phyloP scores from a whole-genome alignment of 2,113 vertebrate genomes.

The Gadus chalcogrammus region DNA sequence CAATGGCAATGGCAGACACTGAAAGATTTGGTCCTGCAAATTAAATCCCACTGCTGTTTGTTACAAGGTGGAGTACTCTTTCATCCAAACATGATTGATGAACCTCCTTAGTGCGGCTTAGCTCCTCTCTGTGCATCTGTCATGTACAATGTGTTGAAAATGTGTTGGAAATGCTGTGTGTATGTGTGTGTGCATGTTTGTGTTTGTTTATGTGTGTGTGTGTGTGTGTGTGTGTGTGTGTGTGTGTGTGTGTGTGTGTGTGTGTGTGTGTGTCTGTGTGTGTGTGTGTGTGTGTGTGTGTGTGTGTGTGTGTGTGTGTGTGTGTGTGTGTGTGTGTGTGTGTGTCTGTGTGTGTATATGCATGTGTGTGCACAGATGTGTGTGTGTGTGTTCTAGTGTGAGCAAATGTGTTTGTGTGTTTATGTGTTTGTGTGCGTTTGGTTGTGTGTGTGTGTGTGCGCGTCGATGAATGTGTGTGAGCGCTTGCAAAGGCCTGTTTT shows the following conservation, averaged over 20 bases:
- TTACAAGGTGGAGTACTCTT: conserved; percentile 23
- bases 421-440: conserved; percentile 10
- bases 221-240: conserved; percentile 4
- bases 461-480: conserved; percentile 6
- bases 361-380: conserved; percentile 10
- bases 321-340: conserved; percentile 1
- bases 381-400: not conserved
- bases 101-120: not conserved
- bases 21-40: conserved; percentile 31
- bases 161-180: not conserved
- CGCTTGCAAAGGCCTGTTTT: not conserved
- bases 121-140: conserved; percentile 8
- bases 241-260: too few species aligned
- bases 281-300: too few species aligned
- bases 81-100: conserved; percentile 14
- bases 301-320: not conserved
- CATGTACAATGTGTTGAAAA: too few species aligned
- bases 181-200: not conserved
- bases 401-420: not conserved
- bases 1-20: conserved; percentile 30
- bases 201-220: not conserved
- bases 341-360: not conserved
- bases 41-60: conserved; percentile 24
- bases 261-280: too few species aligned
- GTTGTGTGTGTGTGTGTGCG: not conserved